A percentile compares a stretch with the other conserved stretches of the same genome.
These are phyloP conservation scores for Spatula versicolor DNA, from an alignment of 2,797 vertebrate genomes.

Conservation along the genomic window DNA sequence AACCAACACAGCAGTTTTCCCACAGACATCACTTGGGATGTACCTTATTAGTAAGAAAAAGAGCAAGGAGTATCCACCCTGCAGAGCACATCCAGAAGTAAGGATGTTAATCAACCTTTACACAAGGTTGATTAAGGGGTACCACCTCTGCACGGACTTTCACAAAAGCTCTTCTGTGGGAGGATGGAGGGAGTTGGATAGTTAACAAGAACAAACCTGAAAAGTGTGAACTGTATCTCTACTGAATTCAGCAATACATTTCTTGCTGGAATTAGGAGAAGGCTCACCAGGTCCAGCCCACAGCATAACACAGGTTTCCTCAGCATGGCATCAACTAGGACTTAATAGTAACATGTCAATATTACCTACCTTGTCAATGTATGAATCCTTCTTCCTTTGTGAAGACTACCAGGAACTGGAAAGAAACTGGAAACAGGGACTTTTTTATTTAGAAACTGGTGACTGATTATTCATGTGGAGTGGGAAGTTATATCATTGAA, in stretches of 20 bases:
- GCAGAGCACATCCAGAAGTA: neutral
- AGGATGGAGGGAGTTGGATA: neutral
- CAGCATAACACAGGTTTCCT: accelerated
- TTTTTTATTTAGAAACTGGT: neutral
- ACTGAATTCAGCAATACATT: neutral
- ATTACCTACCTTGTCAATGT: neutral
- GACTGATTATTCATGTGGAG: neutral
- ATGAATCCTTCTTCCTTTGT: neutral
- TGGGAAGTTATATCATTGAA: neutral
- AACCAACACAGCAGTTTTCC: neutral
- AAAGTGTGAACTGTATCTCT: neutral
- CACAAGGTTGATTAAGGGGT: neutral
- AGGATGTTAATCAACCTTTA: too few relatives aligned
- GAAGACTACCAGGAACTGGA: neutral
- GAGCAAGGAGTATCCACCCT: neutral
- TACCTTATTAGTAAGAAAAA: accelerated
- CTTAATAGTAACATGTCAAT: neutral
- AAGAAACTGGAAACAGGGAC: neutral
- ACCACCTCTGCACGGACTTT: neutral
- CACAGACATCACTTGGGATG: neutral
- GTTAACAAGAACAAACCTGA: neutral
- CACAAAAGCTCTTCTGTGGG: neutral
- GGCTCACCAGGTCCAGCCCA: neutral
- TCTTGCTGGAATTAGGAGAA: neutral
- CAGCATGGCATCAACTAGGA: neutral